Base-by-base conservation (phyloP, 2,797 vertebrate species). In the Uromys caudimaculatus region DNA sequence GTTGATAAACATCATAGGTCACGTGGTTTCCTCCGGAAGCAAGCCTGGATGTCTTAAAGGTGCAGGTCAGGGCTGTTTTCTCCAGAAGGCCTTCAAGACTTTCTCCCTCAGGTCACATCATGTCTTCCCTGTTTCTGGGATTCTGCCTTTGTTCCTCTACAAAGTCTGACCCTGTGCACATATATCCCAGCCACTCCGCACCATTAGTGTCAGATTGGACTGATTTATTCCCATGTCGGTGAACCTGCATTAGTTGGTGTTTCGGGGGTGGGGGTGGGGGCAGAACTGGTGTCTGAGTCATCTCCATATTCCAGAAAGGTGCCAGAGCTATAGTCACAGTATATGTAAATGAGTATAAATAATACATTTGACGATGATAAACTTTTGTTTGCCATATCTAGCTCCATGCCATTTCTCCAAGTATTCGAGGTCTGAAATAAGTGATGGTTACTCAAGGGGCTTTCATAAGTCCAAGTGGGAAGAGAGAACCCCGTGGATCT, bases 361-460 rank as follows among this genome's bases (percentile, higher is more conserved):
- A 95, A 92, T 75, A 58, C 60, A 41, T 32, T 3, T 2, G 21
- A 47, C 47, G 60, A 1, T 50, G 52, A 73, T 38, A 83, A 94
- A 35, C n/a, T 86, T 6, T 87, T 69, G 58, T 93, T 93, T 86
- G 85, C 77, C 38, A 24, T 93, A 14, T 83, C 58, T 89, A 81
- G 54, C 14, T 58, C 81, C 24, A 81, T 29, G n/a, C 85, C 29
- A 58, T 56, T 81, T 95, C 41, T 95, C 84, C 94, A n/a, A 56
- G 87, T 24, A 12, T 89, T 2, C 12, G 44, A 38, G 44, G 16
- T 58, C 29, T 4, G 13, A 24, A 90, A 2, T 54, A 44, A 87
- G 64, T n/a, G 35, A 73, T 8, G 38, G 78, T 62, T n/a, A 50
- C 11, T 35, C 3, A 62, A n/a, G 35, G 21, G 3, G 5, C 11